Evolutionary conservation across 2,797 vertebrate genomes (phyloP), one percentile per base, ranked within the genome.

Genomic region (Pseudotriccus pelzelni): DNA sequence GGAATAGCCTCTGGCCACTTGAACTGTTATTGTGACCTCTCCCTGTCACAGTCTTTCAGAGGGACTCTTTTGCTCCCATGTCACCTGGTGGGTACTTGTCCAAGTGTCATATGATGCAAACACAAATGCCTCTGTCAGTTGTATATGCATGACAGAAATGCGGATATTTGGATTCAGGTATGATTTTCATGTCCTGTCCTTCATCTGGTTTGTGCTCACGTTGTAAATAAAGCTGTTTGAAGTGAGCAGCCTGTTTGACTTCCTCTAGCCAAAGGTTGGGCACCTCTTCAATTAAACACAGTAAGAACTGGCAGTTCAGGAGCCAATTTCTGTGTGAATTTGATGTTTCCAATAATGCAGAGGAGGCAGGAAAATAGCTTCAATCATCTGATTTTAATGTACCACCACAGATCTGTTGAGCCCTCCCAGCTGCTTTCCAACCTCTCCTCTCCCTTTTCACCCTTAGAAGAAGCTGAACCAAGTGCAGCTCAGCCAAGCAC

Each of bases 401-500:
- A 34, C 9, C 11, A 10, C 43, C 2, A 1, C 36, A 53, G 0
- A 0, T 22, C 34, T 53, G 7, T 22, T 4, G 58, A 81, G 21
- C 19, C 18, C 53, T 84, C 47, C n/a, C 62, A 73, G 50, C 37
- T 15, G 6, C 69, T 67, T 88, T 86, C 73, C 73, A 81, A 17
- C 18, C 58, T 75, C 59, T 77, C 17, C 60, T 39, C 25, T 87
- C 69, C 37, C 36, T 60, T 75, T 58, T 36, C 70, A 32, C 50
- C 12, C 62, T 91, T 36, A 21, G 47, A 46, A 81, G 55, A 69
- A 69, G 19, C 79, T 90, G 85, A 87, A 68, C 43, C 32, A 56
- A 89, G 43, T 32, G 59, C 80, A 87, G 55, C 28, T 92, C 44
- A 84, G 81, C 86, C 81, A 89, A 59, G 81, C 70, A 19, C 12